These are phyloP conservation scores for Danionella dracula DNA, from an alignment of 2,797 vertebrate genomes.

Conservation along the genomic window DNA sequence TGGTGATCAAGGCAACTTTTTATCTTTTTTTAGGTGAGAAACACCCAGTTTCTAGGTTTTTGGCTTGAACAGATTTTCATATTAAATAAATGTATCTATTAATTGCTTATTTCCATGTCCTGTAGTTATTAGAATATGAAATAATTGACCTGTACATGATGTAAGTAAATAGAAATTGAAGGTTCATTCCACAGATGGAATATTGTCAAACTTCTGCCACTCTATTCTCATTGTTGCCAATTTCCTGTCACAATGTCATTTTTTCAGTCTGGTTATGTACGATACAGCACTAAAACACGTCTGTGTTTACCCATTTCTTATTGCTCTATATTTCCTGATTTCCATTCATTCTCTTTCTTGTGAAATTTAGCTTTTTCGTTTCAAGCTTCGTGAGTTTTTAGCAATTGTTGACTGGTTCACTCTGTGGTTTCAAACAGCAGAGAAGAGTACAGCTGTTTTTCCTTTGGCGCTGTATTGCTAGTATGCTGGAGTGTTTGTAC, in stretches of 20 bases:
- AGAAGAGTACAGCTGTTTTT: background rate
- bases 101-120: too few relatives aligned
- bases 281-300: background rate
- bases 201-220: constrained; percentile 12
- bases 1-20: too few relatives aligned
- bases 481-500: background rate
- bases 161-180: constrained; percentile 2
- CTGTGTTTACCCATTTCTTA: constrained; percentile 9
- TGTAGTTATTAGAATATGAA: background rate
- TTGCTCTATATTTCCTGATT: background rate
- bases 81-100: too few relatives aligned
- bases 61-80: too few relatives aligned
- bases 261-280: background rate
- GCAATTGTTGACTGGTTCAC: background rate
- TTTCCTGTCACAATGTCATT: constrained; percentile 11
- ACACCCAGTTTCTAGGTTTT: too few relatives aligned
- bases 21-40: too few relatives aligned
- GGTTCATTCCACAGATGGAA: constrained; percentile 17
- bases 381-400: constrained; percentile 4
- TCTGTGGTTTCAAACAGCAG: background rate
- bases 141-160: background rate
- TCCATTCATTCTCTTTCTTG: background rate
- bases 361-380: background rate
- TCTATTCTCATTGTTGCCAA: constrained; percentile 13
- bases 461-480: background rate